Evolutionary conservation across 2,113 vertebrate genomes (phyloP).

Genomic region (Fulmarus glacialis): DNA sequence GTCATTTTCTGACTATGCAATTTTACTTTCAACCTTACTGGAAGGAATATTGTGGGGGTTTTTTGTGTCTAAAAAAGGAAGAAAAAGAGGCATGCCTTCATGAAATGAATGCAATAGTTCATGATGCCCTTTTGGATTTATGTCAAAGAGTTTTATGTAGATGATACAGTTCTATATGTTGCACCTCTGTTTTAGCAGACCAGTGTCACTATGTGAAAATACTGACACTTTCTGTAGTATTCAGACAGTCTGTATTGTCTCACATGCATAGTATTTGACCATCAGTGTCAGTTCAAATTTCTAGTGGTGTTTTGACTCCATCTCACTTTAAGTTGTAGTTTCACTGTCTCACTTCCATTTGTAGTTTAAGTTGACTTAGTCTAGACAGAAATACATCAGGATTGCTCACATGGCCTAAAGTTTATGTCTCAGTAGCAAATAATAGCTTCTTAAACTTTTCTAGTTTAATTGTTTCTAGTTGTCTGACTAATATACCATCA

Average conservation of each 20-base stretch:
- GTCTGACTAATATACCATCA: background rate
- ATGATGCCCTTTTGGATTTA: background rate
- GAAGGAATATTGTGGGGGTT: background rate
- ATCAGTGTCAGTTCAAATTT: background rate
- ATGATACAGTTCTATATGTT: background rate
- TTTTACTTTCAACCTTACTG: background rate
- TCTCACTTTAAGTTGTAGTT: background rate
- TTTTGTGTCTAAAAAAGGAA: background rate
- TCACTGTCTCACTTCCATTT: background rate
- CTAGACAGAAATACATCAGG: background rate
- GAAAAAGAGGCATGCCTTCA: background rate
- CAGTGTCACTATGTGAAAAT: background rate
- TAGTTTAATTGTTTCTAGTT: background rate
- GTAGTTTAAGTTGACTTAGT: background rate
- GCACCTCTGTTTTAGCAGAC: background rate
- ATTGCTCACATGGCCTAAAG: background rate
- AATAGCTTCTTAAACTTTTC: background rate
- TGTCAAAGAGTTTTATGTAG: background rate
- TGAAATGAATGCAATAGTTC: background rate
- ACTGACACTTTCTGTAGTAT: background rate
- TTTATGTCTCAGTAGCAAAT: background rate
- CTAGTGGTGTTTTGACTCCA: background rate
- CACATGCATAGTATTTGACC: rapidly evolving
- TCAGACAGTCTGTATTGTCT: background rate
- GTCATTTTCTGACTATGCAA: background rate